phyloP scores from a whole-genome alignment of 2,113 vertebrate genomes.

The Halcyon senegalensis region DNA sequence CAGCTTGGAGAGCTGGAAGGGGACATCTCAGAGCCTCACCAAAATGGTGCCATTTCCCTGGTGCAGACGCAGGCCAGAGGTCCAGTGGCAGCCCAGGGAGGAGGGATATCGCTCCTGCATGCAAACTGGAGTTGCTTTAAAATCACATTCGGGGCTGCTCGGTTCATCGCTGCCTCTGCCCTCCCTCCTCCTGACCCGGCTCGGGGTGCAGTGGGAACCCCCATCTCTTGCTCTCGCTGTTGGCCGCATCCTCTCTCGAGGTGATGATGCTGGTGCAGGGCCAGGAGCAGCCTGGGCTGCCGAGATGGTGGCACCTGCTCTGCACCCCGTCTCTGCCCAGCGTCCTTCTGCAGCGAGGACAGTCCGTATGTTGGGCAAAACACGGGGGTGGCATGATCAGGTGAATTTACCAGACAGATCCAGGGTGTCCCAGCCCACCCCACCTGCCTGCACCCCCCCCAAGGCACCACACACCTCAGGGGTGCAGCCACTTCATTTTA shows the following conservation, averaged over 20 bases:
- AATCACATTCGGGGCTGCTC: accelerated
- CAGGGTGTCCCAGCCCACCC: background rate
- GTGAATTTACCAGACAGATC: accelerated
- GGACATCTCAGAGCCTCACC: background rate
- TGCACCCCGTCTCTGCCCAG: background rate
- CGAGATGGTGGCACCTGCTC: background rate
- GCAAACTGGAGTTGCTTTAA: background rate
- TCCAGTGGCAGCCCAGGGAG: accelerated
- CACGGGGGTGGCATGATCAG: accelerated
- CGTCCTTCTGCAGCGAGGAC: background rate
- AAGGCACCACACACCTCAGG: accelerated
- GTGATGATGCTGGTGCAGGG: background rate
- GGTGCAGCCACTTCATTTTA: background rate
- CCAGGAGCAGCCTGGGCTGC: background rate
- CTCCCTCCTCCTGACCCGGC: background rate
- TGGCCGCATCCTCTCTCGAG: accelerated
- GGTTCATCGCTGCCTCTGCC: background rate
- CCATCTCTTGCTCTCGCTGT: accelerated
- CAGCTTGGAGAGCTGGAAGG: background rate
- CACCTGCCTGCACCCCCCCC: background rate
- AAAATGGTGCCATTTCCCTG: accelerated
- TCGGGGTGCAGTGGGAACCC: background rate
- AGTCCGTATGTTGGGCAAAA: background rate
- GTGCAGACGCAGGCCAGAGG: accelerated
- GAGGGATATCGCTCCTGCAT: accelerated